A percentile compares a stretch with the other conserved stretches of the same genome.
These are phyloP conservation scores for Genyomyrus donnyi DNA, from an alignment of 2,113 vertebrate genomes.

Conservation along the genomic window DNA sequence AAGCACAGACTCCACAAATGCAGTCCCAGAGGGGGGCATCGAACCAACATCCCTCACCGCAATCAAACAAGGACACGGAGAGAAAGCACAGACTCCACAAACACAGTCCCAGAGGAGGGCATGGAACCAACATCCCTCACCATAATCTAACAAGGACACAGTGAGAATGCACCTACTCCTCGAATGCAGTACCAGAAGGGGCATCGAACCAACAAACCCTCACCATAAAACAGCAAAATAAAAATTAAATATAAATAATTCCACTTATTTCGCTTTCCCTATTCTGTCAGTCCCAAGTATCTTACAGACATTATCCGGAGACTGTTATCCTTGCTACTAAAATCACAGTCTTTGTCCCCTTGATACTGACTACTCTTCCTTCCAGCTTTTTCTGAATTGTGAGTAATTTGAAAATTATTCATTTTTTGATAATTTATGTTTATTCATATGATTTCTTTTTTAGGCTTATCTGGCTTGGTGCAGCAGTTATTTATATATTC, in stretches of 20 bases:
- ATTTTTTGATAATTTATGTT: background rate
- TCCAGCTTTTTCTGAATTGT: background rate
- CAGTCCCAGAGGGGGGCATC: background rate
- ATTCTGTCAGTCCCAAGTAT: background rate
- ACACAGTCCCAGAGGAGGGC: background rate
- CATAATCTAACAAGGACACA: background rate
- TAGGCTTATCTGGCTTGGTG: background rate
- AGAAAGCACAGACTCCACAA: background rate
- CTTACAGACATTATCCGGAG: background rate
- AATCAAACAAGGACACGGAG: background rate
- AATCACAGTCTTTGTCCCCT: background rate
- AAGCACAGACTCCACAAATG: background rate
- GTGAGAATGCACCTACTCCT: background rate
- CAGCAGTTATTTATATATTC: background rate
- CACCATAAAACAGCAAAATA: background rate
- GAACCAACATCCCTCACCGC: background rate
- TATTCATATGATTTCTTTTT: background rate
- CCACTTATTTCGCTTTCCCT: background rate
- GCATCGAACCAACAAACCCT: background rate
- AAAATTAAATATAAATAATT: background rate
- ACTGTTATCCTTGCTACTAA: background rate
- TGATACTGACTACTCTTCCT: background rate
- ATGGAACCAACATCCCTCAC: background rate
- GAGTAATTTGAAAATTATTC: background rate
- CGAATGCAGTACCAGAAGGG: too few relatives aligned